Base-by-base conservation (phyloP, 2,113 vertebrate species). In the Condylura cristata region DNA sequence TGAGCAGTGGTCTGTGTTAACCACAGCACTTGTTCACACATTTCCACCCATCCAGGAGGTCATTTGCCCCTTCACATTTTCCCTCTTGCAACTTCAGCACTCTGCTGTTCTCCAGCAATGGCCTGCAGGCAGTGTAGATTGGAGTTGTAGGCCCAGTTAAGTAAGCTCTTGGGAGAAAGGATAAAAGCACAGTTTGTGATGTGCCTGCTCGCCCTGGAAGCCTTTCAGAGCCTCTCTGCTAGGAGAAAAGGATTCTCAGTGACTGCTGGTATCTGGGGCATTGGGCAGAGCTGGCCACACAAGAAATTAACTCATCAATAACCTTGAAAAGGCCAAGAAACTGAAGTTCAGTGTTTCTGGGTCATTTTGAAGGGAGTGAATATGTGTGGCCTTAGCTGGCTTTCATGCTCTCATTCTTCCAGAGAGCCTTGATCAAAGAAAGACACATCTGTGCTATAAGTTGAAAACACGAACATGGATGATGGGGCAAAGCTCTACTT, bases 11-110 rank as follows among this genome's bases (percentile, higher is more conserved):
- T 68, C 65, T 85, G 96, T 10, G 58, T 85, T 86, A 96, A 97
- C 97, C 96, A 44, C 97, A 96, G 90, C 96, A 79, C 97, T 95
- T 92, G 0, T 93, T 96, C 97, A 90, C 90, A 68, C 96, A 90
- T 96, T 97, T 96, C 96, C 97, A 97, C 90, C 70, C 89, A 92
- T 96, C 94, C 95, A 87, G 48, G 68, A 44, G 32, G 37, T 89
- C 65, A 24, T 72, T 89, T 87, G 85, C 90, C 80, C 87, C 93
- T 89, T 68, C 32, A 10, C 78, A 79, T 76, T 89, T 91, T 81
- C 84, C 56, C 44, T 44, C 80, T 93, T 79, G 63, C 58, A 81
- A 41, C 87, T 53, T 85, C 0, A 89, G 88, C 14, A 53, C 81
- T 88, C 63, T 86, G 84, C 96, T 96, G 78, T 79, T 81, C 92